Evolutionary conservation across 2,797 vertebrate species (phyloP), one percentile per base, ranked within the genome.

Genomic region (Champsocephalus esox): DNA sequence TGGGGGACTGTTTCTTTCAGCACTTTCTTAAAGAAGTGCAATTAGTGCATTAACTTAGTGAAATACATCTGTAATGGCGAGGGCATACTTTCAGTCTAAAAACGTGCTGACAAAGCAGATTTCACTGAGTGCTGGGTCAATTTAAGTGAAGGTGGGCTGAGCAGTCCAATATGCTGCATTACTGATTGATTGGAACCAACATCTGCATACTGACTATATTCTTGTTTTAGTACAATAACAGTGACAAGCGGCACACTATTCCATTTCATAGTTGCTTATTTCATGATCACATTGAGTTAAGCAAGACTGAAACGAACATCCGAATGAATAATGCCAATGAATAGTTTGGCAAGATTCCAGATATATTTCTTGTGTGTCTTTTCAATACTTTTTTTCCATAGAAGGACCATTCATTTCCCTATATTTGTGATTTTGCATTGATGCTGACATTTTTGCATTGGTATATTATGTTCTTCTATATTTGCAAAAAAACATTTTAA

Each of bases 41-140:
- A 28, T 28, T 28, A 28, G 28, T 28, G 28, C 28, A 28, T 28
- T 28, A 28, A 28, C 28, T 28, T 28, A 3, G 52, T 59, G 46
- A 52, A 38, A 45, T 28, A 58, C 60, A 69, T 28, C 4, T 45
- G n/a, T 4, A 9, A 56, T 58, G 21, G 21, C 52, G 11, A 46
- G 54, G 51, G 59, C 52, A 73, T 34, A 34, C 45, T 19, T 60
- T 52, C 21, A 51, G 50, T 62, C 21, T n/a, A 32, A 17, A 6
- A 34, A 24, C 50, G 45, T 2, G 58, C 49, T 64, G 57, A 52
- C 19, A 2, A 12, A 65, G 45, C 45, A 68, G 21, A 63, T 57
- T 50, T 62, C 21, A 24, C 3, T 43, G 56, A 56, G 66, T 44
- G 4, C 46, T 73, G 72, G n/a, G 46, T 4, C 12, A 55, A n/a